Conservation (phyloP, 2,888 invertebrate genomes). For the Lycia hirtaria region DNA sequence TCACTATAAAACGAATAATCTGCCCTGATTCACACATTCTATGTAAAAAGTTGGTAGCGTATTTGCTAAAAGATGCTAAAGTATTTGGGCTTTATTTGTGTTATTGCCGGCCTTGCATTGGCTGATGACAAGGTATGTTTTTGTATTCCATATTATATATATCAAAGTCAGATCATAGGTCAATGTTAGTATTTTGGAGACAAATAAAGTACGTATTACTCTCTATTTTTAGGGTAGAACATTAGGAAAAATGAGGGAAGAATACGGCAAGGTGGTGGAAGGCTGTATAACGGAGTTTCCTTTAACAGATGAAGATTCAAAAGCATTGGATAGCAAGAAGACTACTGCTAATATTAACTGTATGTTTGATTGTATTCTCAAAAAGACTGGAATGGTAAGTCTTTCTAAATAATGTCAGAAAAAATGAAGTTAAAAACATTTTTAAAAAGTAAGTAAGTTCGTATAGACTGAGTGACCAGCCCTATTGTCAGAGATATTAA, state of each 20-base stretch:
- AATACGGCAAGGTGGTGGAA: constrained; percentile 53
- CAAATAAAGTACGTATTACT: neutral
- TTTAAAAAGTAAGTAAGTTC: too few relatives aligned
- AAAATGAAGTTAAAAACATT: too few relatives aligned
- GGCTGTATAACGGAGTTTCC: constrained; percentile 56
- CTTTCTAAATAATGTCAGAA: neutral
- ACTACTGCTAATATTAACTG: constrained; percentile 70
- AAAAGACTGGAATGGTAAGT: constrained; percentile 75
- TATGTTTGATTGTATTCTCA: constrained; percentile 77
- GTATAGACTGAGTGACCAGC: too few relatives aligned
- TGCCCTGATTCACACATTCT: constrained; percentile 61
- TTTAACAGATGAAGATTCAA: constrained; percentile 54
- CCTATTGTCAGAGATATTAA: too few relatives aligned
- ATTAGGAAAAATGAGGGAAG: constrained; percentile 56
- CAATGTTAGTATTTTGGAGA: neutral
- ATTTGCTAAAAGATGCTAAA: constrained; percentile 40
- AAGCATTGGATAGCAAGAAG: constrained; percentile 52
- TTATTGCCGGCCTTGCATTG: constrained; percentile 12
- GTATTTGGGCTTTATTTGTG: constrained; percentile 3
- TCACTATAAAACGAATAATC: constrained; percentile 51
- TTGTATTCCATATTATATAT: too few relatives aligned
- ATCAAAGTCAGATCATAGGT: neutral
- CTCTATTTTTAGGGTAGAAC: constrained; percentile 29
- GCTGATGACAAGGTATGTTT: constrained; percentile 21
- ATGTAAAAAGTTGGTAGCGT: constrained; percentile 18